Evolutionary conservation across 2,888 invertebrate genomes (phyloP), one percentile per base, ranked within the genome.

Genomic region (Sialis fuliginosa): DNA sequence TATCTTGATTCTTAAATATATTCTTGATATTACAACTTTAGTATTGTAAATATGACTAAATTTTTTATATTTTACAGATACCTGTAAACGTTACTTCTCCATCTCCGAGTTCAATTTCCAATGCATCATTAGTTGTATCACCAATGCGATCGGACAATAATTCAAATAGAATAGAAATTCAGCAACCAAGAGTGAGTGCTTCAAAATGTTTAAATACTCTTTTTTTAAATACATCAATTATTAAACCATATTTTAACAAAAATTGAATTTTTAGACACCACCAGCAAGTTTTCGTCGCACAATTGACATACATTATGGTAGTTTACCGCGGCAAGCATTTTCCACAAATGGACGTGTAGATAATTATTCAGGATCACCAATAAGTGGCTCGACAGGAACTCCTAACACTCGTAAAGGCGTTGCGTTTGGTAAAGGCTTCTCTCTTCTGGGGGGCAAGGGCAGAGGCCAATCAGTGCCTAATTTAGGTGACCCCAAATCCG

Each of bases 391-490:
- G 33, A 53, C 53, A 6, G 54, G 44, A 57, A 53, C 53, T 51
- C 42, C 49, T 12, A 44, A 33, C 34, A 47, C 48, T 4, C 72
- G 75, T 69, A 73, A 72, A 60, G 77, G 75, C 58, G 80, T 81
- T 55, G 80, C 74, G 61, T 81, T 87, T 70, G 87, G 88, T 82
- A 86, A 63, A 64, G 63, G 63, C 54, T 56, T 63, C 61, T 59
- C 61, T 53, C 60, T 63, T 63, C 67, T 64, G 57, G 74, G 70
- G 34, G 58, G 70, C 70, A 69, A 75, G 71, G 68, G 77, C 61
- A 75, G 79, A 69, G 87, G 88, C 68, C 82, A 80, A 61, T 90
- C 90, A 60, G 89, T 90, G 64, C 91, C 91, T 60, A 88, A 89
- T 72, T 71, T 92, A 89, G 90, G 90, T 90, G 65, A 64, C 60